These are phyloP conservation scores for Anthrax anthrax DNA, from an alignment of 2,888 invertebrate species.

Conservation along the genomic window DNA sequence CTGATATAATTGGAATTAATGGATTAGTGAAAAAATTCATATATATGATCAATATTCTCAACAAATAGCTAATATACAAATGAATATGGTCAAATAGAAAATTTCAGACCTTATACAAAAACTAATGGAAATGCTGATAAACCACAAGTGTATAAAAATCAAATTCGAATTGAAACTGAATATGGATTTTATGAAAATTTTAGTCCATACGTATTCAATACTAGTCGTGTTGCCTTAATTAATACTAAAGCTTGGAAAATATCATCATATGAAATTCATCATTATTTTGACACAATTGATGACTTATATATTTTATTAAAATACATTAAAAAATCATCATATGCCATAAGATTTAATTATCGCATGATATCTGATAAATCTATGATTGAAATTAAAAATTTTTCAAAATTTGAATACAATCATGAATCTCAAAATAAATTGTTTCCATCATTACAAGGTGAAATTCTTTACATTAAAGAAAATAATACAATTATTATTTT, in stretches of 20 bases:
- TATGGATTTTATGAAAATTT: conserved; percentile 9
- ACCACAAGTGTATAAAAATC: neutral
- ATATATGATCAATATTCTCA: conserved; percentile 2
- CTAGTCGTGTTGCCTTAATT: conserved; percentile 3
- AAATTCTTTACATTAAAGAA: conserved; percentile 5
- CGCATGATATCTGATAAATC: neutral
- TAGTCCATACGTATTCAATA: conserved; percentile 2
- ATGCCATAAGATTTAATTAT: conserved; percentile 3
- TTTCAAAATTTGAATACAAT: neutral
- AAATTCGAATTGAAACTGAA: conserved; percentile 4
- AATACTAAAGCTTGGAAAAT: conserved; percentile 1
- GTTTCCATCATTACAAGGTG: conserved; percentile 3
- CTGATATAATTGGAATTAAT: conserved; percentile 1
- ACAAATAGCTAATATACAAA: neutral
- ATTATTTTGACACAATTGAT: neutral
- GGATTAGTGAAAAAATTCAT: conserved; percentile 3
- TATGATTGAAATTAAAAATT: neutral
- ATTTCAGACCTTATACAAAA: conserved; percentile 4
- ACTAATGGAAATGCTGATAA: neutral
- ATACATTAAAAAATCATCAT: conserved; percentile 1
- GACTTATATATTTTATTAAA: neutral
- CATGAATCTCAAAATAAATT: neutral
- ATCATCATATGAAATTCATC: conserved; percentile 3
- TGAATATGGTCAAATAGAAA: conserved; percentile 6
- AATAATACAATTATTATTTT: conserved; percentile 2